These are phyloP conservation scores for Anguilla japonica DNA, from an alignment of 2,113 vertebrate species.

Conservation along the genomic window DNA sequence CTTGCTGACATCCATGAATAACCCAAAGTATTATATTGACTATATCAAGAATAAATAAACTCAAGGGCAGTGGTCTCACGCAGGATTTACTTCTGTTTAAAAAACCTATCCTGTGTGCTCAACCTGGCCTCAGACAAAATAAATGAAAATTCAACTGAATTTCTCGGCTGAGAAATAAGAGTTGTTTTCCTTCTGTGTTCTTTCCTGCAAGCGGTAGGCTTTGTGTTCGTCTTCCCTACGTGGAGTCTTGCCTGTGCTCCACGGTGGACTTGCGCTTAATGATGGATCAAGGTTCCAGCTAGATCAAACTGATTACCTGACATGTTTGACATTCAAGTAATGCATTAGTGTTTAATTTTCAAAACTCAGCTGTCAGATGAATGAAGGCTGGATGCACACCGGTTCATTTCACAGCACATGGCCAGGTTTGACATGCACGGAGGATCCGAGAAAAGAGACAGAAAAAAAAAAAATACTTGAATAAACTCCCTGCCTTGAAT, in stretches of 20 bases:
- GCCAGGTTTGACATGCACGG: not conserved
- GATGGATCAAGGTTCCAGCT: not conserved
- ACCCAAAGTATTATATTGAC: not conserved
- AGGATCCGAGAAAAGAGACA: not conserved
- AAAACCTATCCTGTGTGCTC: not conserved
- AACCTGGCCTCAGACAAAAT: not conserved
- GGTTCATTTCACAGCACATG: not conserved
- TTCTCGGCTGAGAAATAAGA: not conserved
- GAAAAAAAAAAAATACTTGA: not conserved
- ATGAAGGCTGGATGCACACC: not conserved
- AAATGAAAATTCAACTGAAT: not conserved
- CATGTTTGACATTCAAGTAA: not conserved
- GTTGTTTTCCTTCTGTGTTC: too few species aligned
- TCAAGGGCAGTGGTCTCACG: not conserved
- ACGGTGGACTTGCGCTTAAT: not conserved
- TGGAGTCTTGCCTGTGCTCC: not conserved
- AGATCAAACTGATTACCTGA: constrained; percentile 7
- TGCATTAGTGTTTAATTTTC: constrained; percentile 8
- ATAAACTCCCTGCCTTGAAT: not conserved
- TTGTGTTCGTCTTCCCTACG: not conserved
- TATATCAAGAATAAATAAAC: not conserved
- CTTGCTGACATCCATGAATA: too few species aligned
- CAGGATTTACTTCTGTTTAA: not conserved
- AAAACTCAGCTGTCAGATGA: constrained; percentile 13
- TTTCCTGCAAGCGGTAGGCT: not conserved